Evolutionary conservation across 1,140 invertebrate species (phyloP), one percentile per base, ranked within the genome.

Genomic region (Medauroidea extradentata): DNA sequence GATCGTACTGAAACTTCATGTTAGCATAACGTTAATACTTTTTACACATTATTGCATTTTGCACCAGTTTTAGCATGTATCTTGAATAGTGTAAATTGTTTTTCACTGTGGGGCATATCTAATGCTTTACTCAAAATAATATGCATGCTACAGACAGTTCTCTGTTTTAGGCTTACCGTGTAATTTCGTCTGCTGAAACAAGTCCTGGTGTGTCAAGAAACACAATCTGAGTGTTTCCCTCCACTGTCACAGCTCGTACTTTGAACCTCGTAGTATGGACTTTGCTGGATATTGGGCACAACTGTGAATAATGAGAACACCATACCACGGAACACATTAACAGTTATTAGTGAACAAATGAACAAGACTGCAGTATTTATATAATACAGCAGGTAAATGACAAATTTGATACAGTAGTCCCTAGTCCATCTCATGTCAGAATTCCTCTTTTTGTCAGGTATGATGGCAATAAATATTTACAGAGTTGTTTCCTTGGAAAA

Each of bases 131-230:
- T 41, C 39, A 11, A 41, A 41, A 41, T 41, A 11, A 11, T 41
- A 11, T 11, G n/a, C n/a, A 41, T 41, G 11, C n/a, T 11, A 11
- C n/a, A 11, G n/a, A 41, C 39, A 41, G n/a, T 41, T 41, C n/a
- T 41, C 39, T 41, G 39, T 41, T 41, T 41, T n/a, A 34, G 29
- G 29, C 24, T 34, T 25, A 85, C 84, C 81, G 87, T 63, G 85
- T 85, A 24, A 79, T 75, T 71, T 91, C 88, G 13, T 77, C 74
- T 48, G 74, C 71, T 34, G 81, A 82, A 1, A 92, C 83, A 46
- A 94, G 66, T 25, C 92, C 93, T 25, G 92, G 93, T 4, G 92
- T 94, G 68, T 95, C 93, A 13, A 93, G 76, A 71, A 95, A 91
- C 46, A 96, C 81, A 24, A 98, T 79, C 78, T 98, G 94, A 7